Evolutionary conservation across 2,888 invertebrate species (phyloP).

Genomic region (Rambutsinella grinnellia): DNA sequence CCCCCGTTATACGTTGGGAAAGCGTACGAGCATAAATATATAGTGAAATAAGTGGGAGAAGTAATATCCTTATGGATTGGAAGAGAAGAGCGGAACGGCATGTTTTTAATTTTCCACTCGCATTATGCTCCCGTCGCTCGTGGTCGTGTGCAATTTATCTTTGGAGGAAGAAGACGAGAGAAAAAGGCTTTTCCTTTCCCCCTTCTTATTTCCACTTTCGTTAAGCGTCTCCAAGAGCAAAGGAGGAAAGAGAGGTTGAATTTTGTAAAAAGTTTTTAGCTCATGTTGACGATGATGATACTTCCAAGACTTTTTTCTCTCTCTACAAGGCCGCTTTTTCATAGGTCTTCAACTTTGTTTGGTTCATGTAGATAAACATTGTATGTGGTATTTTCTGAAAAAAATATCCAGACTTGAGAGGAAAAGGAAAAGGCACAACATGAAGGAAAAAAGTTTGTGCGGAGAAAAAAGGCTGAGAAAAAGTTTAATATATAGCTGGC

Average conservation of each 20-base stretch:
- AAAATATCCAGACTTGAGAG: no score
- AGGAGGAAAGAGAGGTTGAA: no score
- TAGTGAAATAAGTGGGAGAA: conserved; percentile 7
- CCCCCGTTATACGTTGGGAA: neutral
- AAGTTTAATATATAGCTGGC: no score
- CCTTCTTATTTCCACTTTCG: no score
- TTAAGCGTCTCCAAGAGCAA: no score
- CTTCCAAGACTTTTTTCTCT: conserved; percentile 6
- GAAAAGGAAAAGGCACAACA: no score
- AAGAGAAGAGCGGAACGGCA: conserved; percentile 60
- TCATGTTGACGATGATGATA: no score
- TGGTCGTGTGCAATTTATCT: conserved; percentile 65
- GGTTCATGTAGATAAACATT: neutral
- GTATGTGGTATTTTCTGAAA: no score
- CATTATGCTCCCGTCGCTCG: conserved; percentile 57
- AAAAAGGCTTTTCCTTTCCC: conserved; percentile 60
- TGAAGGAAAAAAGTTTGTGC: no score
- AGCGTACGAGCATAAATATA: neutral
- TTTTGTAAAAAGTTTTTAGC: no score
- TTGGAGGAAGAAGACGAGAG: conserved; percentile 27
- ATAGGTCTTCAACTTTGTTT: neutral
- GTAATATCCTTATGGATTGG: conserved; percentile 56
- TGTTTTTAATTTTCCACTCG: conserved; percentile 65
- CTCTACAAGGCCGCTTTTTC: neutral
- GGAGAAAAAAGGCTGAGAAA: no score